Conservation (phyloP, 2,113 vertebrate species). For the Tursiops truncatus region DNA sequence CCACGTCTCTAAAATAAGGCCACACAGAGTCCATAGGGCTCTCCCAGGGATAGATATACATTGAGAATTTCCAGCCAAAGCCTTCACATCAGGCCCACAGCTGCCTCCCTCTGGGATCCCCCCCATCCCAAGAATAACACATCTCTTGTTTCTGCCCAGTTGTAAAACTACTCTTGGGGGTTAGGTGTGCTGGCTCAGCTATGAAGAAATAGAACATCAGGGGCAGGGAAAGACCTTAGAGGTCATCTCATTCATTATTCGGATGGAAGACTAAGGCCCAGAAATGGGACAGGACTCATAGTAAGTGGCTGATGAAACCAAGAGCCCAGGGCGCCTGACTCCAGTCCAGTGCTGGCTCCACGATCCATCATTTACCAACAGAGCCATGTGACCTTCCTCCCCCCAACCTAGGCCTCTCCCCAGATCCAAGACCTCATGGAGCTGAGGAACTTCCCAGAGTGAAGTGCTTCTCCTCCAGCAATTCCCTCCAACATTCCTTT, state of each 20-base stretch:
- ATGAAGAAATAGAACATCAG: not conserved
- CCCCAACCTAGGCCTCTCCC: not conserved
- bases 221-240: not conserved
- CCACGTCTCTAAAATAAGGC: not conserved
- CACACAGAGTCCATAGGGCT: not conserved
- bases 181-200: not conserved
- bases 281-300: not conserved
- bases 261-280: not conserved
- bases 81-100: not conserved
- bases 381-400: not conserved
- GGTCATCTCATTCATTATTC: not conserved
- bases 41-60: not conserved
- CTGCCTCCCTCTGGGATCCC: not conserved
- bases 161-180: not conserved
- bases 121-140: not conserved
- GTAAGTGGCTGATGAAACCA: not conserved
- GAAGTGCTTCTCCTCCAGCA: not conserved
- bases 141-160: not conserved
- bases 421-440: no score
- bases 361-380: not conserved
- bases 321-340: not conserved
- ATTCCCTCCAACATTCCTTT: not conserved
- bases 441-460: not conserved
- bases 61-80: not conserved
- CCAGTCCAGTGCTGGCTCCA: not conserved